A percentile compares a stretch with the other conserved stretches of the same genome.
These are phyloP conservation scores for Timema cristinae DNA, from an alignment of 2,888 invertebrate species.

Conservation along the genomic window DNA sequence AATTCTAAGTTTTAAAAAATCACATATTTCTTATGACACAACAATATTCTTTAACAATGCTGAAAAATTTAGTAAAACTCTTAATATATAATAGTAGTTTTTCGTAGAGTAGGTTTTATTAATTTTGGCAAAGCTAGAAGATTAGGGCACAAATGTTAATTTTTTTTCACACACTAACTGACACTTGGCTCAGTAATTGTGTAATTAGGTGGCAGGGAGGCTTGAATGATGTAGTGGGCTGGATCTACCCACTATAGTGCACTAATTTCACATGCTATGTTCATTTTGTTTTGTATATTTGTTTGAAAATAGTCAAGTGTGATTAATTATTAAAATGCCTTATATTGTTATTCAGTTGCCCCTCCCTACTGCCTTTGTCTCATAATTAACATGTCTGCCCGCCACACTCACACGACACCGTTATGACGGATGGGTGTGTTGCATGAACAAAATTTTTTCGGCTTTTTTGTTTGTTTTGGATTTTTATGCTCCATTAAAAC, in stretches of 20 bases:
- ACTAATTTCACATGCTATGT: too few relatives aligned
- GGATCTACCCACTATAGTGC: neutral
- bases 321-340: slow-evolving; percentile 33
- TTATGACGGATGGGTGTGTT: slow-evolving; percentile 34
- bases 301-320: slow-evolving; percentile 31
- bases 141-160: too few relatives aligned
- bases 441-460: slow-evolving; percentile 34
- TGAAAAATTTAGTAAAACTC: too few relatives aligned
- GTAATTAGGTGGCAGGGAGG: slow-evolving; percentile 34
- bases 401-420: slow-evolving; percentile 32
- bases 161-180: too few relatives aligned
- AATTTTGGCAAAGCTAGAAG: too few relatives aligned
- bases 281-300: slow-evolving; percentile 27
- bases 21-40: too few relatives aligned
- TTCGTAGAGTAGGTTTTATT: too few relatives aligned
- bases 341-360: slow-evolving; percentile 29
- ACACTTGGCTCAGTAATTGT: slow-evolving; percentile 27
- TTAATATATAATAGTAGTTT: too few relatives aligned
- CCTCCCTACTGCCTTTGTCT: slow-evolving; percentile 34
- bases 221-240: slow-evolving; percentile 30
- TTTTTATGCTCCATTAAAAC: slow-evolving; percentile 20
- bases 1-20: too few relatives aligned
- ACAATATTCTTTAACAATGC: too few relatives aligned
- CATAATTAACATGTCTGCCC: slow-evolving; percentile 34
- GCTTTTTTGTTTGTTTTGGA: slow-evolving; percentile 22